Base-by-base conservation (phyloP, 1,140 invertebrate species). In the Cotesia vestalis region DNA sequence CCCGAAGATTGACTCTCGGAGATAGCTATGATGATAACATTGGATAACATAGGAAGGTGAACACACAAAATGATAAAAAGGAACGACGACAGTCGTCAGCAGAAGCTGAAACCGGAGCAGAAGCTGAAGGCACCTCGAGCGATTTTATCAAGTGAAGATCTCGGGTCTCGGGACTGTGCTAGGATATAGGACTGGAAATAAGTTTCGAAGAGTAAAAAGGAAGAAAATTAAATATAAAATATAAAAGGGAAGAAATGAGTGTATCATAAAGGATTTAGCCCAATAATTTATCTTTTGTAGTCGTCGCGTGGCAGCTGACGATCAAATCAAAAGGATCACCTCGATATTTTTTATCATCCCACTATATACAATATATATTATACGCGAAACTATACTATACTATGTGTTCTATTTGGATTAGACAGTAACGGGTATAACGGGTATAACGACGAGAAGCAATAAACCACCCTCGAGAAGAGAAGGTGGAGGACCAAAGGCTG, bases 71-170 rank as follows among this genome's bases (percentile, higher is more conserved):
- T 46, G 40, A 59, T 5, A 17, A 20, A 27, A 20, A 20, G 57
- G 27, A 59, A 59, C 35, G n/a, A 59, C 57, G 57, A 59, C 57
- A 59, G 57, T 59, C 57, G 57, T 59, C 57, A 59, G 57, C 20
- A n/a, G 27, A 9, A 3, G 9, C 14, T 20, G 57, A 27, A 27
- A 27, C 1, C 27, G 27, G 27, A 27, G 27, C 27, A 27, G 27
- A 27, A 27, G 27, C 27, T 27, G 27, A 59, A 59, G 57, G 8
- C 14, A 20, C 57, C 57, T 35, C 57, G 14, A 20, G 57, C 14
- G 57, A 59, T 59, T 59, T 59, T 20, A 20, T 59, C 1, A 59
- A 59, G 57, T 11, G 0, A 59, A 59, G 11, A 36, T 11, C 27
- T 27, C 27, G 27, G 27, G 27, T 34, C 35, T 12, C 3, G 34